Evolutionary conservation across 2,888 invertebrate species (phyloP), one percentile per base, ranked within the genome.

Genomic region (Himalopsyche anomala): DNA sequence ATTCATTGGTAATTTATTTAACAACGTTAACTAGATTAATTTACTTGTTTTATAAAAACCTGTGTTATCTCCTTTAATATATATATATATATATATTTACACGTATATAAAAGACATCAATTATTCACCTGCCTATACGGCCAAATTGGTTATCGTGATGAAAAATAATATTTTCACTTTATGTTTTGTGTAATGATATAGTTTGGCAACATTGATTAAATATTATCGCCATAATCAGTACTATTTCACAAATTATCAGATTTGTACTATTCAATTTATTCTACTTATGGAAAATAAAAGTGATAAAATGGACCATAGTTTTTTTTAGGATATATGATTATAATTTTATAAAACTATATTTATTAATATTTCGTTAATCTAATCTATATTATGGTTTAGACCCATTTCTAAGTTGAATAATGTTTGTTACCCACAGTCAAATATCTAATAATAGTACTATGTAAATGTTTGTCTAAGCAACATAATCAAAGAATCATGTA

Each of bases 231-330:
- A 51, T 51, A 51, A 51, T 51, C 51, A 51, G 15, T 51, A 51
- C 51, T 51, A 51, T 51, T 38, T 74, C 74, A 74, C 28, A 74
- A 74, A 36, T 74, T 74, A 74, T 74, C 36, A 74, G 15, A 74
- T 74, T 36, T 74, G 38, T 74, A 74, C 69, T 45, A 45, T 69
- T 74, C 74, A 74, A 74, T 74, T 74, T 74, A 74, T 74, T 74
- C 74, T 74, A 38, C 74, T 38, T 38, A 74, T 74, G 74, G 74
- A 74, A 74, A 74, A 74, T 74, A 74, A 74, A 74, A 28, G 74
- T 74, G 74, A 74, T 74, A 74, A 74, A 74, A 74, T 74, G 74
- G 74, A 74, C 74, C 74, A 74, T 74, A 74, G 74, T 74, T 74
- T 74, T 74, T 74, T 74, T 74, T 74, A 74, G 74, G 74, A 74